Base-by-base conservation (phyloP, 2,113 vertebrate species). In the Eonycteris spelaea region DNA sequence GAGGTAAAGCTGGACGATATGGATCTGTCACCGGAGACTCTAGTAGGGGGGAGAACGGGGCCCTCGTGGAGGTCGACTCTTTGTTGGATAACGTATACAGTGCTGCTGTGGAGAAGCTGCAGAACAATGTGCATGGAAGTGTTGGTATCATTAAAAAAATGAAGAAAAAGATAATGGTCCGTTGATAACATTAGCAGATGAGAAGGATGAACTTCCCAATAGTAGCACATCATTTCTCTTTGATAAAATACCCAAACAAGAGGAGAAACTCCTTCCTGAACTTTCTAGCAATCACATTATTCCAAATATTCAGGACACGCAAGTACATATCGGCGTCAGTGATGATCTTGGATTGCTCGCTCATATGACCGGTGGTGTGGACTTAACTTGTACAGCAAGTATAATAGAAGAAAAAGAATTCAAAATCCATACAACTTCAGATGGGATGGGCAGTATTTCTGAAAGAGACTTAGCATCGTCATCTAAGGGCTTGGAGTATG, bases 1-100 rank as follows among this genome's bases (percentile, higher is more conserved):
- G 99, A 99, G 98, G 99, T 99, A 75, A 99, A 99, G 97, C 98
- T 99, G 91, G 99, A 99, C 43, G 99, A 99, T 96, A 99, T 99
- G 98, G 99, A 99, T 98, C 98, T 99, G 91, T 99, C 99, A 79
- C 99, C 99, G 1, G 99, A 99, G 96, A 99, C 99, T 1, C 80
- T 99, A 67, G 99, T 98, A 78, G 98, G 98, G 98, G 98, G 90
- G 99, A 99, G 98, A 99, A 99, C 18, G 99, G 99, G 77, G 99
- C 95, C 45, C 97, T 99, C 90, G 96, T 99, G 79, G 99, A 99
- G 98, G 99, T 99, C 0, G 99, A 99, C 92, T 99, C 99, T 11
- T 98, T 99, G 85, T 96, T 99, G 94, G 99, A 99, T 96, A 99
- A 99, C 67, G 99, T 99, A 2, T 99, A 99, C 93, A 99, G 99